Percentiles rank a stretch among this genome's conserved stretches.
Conservation (phyloP, 2,797 vertebrate species). For the Acanthis flammea region DNA sequence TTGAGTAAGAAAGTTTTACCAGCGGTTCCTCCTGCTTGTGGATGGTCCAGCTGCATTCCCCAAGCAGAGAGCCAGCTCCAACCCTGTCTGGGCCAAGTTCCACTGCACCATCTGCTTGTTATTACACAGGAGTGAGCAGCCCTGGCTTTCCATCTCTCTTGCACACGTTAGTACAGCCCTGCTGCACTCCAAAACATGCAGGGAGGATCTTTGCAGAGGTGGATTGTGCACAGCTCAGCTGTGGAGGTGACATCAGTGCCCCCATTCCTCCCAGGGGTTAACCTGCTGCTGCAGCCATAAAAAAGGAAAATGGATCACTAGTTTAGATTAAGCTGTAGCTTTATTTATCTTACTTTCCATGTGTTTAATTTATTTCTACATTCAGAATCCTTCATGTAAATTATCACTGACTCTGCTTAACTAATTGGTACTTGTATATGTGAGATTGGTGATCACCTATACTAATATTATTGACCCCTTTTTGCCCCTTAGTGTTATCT, state of each 20-base stretch:
- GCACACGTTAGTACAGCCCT: neutral
- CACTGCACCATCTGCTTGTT: neutral
- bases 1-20: neutral
- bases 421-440: slow-evolving; percentile 45
- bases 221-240: accelerated
- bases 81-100: neutral
- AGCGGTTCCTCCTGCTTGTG: neutral
- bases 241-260: accelerated
- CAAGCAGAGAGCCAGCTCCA: neutral
- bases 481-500: neutral
- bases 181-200: neutral
- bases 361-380: neutral
- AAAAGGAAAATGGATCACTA: neutral
- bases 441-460: slow-evolving; percentile 9
- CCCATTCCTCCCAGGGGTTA: neutral
- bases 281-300: neutral
- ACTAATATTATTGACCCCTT: slow-evolving; percentile 43
- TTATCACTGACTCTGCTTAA: slow-evolving; percentile 3
- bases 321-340: neutral
- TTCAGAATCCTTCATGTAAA: slow-evolving; percentile 5
- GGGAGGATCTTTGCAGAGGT: neutral
- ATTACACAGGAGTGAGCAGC: accelerated
- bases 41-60: neutral
- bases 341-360: neutral
- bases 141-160: neutral